These are phyloP conservation scores for Euura saliciscinereae DNA, from an alignment of 1,140 invertebrate genomes.

Conservation along the genomic window DNA sequence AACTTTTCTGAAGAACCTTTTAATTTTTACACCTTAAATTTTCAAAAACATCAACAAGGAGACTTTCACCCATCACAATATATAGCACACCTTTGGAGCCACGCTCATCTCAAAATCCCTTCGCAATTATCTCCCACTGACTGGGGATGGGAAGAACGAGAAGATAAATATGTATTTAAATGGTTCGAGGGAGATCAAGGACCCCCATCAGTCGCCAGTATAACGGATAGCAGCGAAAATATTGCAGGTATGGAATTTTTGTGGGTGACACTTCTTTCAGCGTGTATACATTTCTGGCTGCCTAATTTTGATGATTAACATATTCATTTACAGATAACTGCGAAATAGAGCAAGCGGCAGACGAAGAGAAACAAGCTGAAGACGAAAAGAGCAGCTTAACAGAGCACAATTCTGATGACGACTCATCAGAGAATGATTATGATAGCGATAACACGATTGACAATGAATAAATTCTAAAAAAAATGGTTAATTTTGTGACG, in stretches of 20 bases:
- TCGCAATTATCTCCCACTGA: constrained; percentile 11
- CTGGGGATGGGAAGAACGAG: constrained; percentile 9
- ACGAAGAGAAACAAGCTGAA: background rate
- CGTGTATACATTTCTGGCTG: background rate
- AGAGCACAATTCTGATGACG: constrained; percentile 3
- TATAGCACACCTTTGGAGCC: constrained; percentile 6
- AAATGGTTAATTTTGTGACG: too few species aligned
- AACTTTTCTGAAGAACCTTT: too few species aligned
- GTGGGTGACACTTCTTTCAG: constrained; percentile 10
- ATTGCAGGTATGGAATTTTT: constrained; percentile 13
- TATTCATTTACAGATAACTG: background rate
- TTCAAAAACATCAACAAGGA: too few species aligned
- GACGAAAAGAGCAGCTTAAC: background rate
- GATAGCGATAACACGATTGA: too few species aligned
- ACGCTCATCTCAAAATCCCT: constrained; percentile 2
- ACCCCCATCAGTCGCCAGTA: constrained; percentile 10
- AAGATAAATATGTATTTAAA: too few species aligned
- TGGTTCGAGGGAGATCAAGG: background rate
- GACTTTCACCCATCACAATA: too few species aligned
- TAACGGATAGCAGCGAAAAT: constrained; percentile 14
- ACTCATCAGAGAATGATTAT: background rate
- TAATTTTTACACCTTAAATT: too few species aligned
- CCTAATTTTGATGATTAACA: constrained; percentile 8
- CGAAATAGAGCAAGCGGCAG: background rate
- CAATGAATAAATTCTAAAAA: too few species aligned